phyloP scores from a whole-genome alignment of 2,113 vertebrate genomes.

The Micromys minutus region DNA sequence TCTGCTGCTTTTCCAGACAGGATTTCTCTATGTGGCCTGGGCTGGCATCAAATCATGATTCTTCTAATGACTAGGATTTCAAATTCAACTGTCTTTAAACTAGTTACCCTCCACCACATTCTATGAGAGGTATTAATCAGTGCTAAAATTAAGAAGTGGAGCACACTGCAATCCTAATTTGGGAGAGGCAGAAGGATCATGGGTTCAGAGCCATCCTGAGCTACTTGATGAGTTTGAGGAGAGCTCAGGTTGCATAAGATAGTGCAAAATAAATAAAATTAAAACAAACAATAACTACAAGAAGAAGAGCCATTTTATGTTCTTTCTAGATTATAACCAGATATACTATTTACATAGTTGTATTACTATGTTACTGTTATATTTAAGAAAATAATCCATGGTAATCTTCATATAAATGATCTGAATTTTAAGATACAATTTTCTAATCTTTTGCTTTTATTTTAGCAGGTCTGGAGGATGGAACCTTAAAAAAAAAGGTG shows the following conservation, averaged over 20 bases:
- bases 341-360: not conserved
- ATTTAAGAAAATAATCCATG: constrained; percentile 1
- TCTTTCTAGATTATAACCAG: not conserved
- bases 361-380: not conserved
- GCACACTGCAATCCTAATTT: no score
- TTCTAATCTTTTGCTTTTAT: not conserved
- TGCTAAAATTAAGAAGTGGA: not conserved
- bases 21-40: not conserved
- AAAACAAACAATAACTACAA: no score
- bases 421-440: constrained; percentile 5
- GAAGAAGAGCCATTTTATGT: no score
- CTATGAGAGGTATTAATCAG: not conserved
- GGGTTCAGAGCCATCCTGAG: no score
- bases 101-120: not conserved
- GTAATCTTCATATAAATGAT: not conserved
- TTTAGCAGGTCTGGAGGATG: not conserved
- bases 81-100: not conserved
- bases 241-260: not conserved
- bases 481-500: no score
- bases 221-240: no score
- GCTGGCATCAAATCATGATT: not conserved
- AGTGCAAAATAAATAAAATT: not conserved
- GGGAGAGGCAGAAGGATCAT: no score
- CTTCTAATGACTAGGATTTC: not conserved
- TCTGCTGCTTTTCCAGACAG: not conserved